phyloP scores from a whole-genome alignment of 2,797 vertebrate genomes.

The Allobates femoralis region DNA sequence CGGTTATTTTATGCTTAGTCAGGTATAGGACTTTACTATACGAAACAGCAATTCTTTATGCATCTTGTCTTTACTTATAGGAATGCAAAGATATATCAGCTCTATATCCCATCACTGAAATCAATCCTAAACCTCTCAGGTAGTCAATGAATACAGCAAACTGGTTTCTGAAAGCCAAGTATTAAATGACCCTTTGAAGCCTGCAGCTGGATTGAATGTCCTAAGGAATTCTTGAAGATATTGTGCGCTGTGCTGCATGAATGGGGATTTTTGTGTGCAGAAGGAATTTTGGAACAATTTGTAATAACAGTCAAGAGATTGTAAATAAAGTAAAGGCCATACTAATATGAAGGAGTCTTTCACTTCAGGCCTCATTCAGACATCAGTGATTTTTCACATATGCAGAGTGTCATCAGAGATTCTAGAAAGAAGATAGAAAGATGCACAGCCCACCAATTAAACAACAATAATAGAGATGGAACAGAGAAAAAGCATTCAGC shows the following conservation, averaged over 20 bases:
- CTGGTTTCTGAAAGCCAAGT: slow-evolving; percentile 9
- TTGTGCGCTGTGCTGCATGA: slow-evolving; percentile 42
- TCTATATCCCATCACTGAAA: background rate
- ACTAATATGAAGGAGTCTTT: too few relatives aligned
- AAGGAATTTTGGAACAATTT: slow-evolving; percentile 37
- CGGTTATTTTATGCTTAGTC: too few relatives aligned
- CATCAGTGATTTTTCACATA: too few relatives aligned
- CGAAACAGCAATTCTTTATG: background rate
- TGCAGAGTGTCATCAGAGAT: too few relatives aligned
- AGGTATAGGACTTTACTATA: too few relatives aligned
- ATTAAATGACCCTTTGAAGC: slow-evolving; percentile 46
- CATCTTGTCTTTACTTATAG: background rate
- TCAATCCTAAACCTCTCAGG: background rate
- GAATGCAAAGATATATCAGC: background rate
- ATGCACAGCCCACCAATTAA: too few relatives aligned
- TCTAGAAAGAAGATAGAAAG: too few relatives aligned
- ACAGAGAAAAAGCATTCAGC: too few relatives aligned
- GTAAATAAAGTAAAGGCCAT: too few relatives aligned
- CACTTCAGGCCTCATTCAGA: too few relatives aligned
- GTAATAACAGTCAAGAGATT: slow-evolving; percentile 25
- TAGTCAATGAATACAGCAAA: background rate
- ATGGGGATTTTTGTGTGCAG: slow-evolving; percentile 47
- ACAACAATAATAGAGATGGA: too few relatives aligned
- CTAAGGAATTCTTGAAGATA: slow-evolving; percentile 53
- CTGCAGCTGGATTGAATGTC: slow-evolving; percentile 41